Evolutionary conservation across 1,140 invertebrate genomes (phyloP).

Genomic region (Tetraneura akinire): DNA sequence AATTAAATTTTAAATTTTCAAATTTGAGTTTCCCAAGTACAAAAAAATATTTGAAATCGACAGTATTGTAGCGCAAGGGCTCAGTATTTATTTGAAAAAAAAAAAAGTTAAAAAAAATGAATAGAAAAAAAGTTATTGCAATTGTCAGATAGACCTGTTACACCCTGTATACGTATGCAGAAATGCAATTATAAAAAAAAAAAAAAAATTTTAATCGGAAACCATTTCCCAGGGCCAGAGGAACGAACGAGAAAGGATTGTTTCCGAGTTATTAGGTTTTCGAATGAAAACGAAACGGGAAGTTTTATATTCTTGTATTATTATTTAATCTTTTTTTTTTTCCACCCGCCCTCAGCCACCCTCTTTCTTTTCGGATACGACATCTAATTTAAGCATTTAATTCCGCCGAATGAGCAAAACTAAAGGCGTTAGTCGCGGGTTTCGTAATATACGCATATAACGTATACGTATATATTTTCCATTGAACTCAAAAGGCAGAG

Average conservation of each 20-base stretch:
- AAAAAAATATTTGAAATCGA: no score
- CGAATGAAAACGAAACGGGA: not conserved
- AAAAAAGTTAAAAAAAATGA: no score
- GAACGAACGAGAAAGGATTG: not conserved
- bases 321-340: constrained; percentile 42
- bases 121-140: no score
- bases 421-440: constrained; percentile 37
- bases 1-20: no score
- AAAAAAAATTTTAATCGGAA: not conserved
- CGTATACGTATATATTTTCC: not conserved
- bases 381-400: constrained; percentile 44
- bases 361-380: not conserved
- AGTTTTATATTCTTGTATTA: constrained; percentile 38
- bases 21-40: no score
- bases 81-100: no score
- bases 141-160: no score
- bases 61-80: no score
- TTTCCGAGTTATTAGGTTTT: constrained; percentile 23
- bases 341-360: no score
- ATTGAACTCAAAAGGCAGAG: constrained; percentile 15
- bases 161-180: no score
- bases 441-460: not conserved
- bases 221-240: not conserved
- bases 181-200: no score
- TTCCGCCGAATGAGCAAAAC: constrained; percentile 39